Evolutionary conservation across 2,888 invertebrate species (phyloP), one percentile per base, ranked within the genome.

Genomic region (Meloe dianella): DNA sequence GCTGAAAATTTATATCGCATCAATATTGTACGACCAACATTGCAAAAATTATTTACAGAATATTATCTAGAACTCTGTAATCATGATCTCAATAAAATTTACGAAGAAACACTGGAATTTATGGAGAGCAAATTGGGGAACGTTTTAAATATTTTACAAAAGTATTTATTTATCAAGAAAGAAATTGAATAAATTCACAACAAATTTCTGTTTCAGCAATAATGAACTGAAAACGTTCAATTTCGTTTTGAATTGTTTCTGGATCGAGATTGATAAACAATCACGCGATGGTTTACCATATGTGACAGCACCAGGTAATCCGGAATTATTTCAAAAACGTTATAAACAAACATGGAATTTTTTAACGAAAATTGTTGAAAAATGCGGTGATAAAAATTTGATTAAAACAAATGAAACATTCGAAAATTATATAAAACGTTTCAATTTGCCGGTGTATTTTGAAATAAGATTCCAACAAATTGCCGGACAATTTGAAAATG

Each of bases 401-500:
- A 86, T 95, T 63, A 87, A 89, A 71, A 84, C 86, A 63, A 90
- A 93, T 78, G 83, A 87, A 1, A 90, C 92, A 71, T 95, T 93
- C 79, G 89, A 89, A 77, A 90, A 96, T 79, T 88, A 94, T 66
- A 75, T 83, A 74, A 90, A 90, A 72, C 90, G 94, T 75, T 98
- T 97, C 94, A 97, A 97, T 84, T 86, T 97, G 61, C 94, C 96
- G 12, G 96, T 98, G n/a, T 98, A 98, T 84, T 97, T 95, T 83
- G 97, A 97, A 85, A 94, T 96, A 74, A 88, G 96, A 73, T 97
- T 96, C 85, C 97, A 97, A 86, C 95, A 96, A 85, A 94, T 97
- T 80, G 95, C 94, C 63, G 92, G 92, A 73, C 85, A 83, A 51
- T 84, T 89, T 71, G 89, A 89, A 80, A 82, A 80, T 57, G 81